Evolutionary conservation across 2,888 invertebrate genomes (phyloP).

Genomic region (Diabrotica balteata): DNA sequence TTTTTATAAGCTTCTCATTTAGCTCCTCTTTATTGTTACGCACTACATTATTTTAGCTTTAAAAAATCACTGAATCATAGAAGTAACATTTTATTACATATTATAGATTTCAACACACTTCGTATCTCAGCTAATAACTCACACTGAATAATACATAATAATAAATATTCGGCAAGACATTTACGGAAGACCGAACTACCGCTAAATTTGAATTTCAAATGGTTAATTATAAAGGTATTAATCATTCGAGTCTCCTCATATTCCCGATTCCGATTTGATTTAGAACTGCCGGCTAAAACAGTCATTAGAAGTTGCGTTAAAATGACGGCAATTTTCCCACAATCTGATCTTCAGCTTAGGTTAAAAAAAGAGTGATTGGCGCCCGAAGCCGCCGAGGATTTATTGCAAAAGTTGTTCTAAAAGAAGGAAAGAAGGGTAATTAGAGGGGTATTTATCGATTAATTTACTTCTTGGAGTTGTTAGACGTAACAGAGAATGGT

Average conservation of each 20-base stretch:
- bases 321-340: constrained; percentile 26
- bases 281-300: constrained; percentile 23
- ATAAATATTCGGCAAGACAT: constrained; percentile 1
- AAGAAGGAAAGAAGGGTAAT: constrained; percentile 3
- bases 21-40: too few relatives aligned
- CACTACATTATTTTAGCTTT: too few relatives aligned
- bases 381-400: constrained; percentile 7
- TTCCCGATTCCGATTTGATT: constrained; percentile 20
- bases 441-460: constrained; percentile 4
- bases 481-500: constrained; percentile 2
- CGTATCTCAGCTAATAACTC: too few relatives aligned
- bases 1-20: too few relatives aligned
- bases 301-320: constrained; percentile 18
- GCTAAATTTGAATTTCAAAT: constrained; percentile 24
- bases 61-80: too few relatives aligned
- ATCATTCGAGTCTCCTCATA: constrained; percentile 15
- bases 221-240: constrained; percentile 25
- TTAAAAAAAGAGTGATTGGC: constrained; percentile 12
- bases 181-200: constrained; percentile 1
- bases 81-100: too few relatives aligned
- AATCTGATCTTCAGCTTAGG: constrained; percentile 20
- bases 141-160: neutral
- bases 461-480: constrained; percentile 2
- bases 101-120: too few relatives aligned
- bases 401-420: constrained; percentile 13